Conservation (phyloP, 2,797 vertebrate genomes). For the Borostomias antarcticus region DNA sequence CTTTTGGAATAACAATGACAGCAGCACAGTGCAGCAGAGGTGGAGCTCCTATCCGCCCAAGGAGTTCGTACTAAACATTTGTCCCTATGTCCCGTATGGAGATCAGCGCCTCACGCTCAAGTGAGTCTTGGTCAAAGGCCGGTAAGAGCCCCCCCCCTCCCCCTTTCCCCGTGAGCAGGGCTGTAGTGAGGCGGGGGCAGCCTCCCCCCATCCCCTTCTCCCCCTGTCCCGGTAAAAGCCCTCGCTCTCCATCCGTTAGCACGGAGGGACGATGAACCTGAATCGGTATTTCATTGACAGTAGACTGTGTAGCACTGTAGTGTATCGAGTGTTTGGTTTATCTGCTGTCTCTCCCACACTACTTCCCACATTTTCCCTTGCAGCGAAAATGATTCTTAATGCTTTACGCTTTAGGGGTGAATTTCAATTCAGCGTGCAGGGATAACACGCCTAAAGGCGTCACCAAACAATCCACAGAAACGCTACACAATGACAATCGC, state of each 20-base stretch:
- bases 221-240: too few species aligned
- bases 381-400: background rate
- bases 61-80: conserved; percentile 99
- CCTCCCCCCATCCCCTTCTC: conserved; percentile 11
- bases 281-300: too few species aligned
- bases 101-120: conserved; percentile 99
- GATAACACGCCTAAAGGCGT: background rate
- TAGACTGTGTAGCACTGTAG: too few species aligned
- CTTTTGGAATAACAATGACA: conserved; percentile 99
- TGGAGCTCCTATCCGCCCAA: conserved; percentile 99
- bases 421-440: background rate
- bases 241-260: background rate
- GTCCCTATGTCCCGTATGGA: conserved; percentile 99
- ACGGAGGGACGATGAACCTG: too few species aligned
- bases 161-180: conserved; percentile 67
- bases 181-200: conserved; percentile 74
- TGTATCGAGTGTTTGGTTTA: background rate
- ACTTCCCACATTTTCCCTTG: background rate
- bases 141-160: conserved; percentile 74
- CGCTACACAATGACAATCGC: background rate
- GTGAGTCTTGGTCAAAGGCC: conserved; percentile 94
- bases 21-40: conserved; percentile 99
- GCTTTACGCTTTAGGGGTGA: background rate
- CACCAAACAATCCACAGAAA: background rate
- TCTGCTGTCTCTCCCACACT: background rate